Evolutionary conservation across 2,113 vertebrate genomes (phyloP), one percentile per base, ranked within the genome.

Genomic region (human (Homo sapiens)): DNA sequence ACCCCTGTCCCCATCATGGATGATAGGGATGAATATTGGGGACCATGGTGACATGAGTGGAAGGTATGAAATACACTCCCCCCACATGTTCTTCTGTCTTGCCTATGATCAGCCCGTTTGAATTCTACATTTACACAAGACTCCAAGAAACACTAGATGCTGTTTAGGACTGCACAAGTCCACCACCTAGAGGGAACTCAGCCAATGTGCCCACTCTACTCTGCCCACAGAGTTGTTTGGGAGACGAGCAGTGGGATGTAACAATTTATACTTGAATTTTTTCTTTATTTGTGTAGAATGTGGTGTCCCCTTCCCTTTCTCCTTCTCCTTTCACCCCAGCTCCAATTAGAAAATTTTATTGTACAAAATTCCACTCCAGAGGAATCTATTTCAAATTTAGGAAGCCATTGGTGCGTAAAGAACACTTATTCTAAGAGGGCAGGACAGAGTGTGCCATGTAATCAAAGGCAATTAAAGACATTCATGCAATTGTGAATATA

Each of bases 401-500:
- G 90, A 94, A 92, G 35, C 40, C 83, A 76, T 8, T 94, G 68
- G 64, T 87, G 30, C 87, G 59, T 66, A 96, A 97, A 97, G 86
- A 93, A 70, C 66, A 18, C 8, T 87, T 79, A 43, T 72, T 96
- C 94, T 88, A 92, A 88, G 61, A 92, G 43, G 50, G 35, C 45
- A 97, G 95, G 64, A 97, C 92, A 97, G 48, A 82, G 76, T 6
- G 25, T 81, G 80, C 95, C 79, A 48, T 95, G 84, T 87, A 97
- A 97, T 97, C 96, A 98, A 66, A 84, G 18, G 79, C 66, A 89
- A 97, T 96, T 96, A 96, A 92, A 97, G 72, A 79, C 87, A 93
- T 57, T 89, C 80, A 72, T 4, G 32, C 75, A 59, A 52, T 52
- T 87, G 82, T 84, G 80, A 98, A 64, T 83, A 84, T 57, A 52